These are phyloP conservation scores for Globodera rostochiensis DNA, from an alignment of 1,140 invertebrate genomes.

Conservation along the genomic window DNA sequence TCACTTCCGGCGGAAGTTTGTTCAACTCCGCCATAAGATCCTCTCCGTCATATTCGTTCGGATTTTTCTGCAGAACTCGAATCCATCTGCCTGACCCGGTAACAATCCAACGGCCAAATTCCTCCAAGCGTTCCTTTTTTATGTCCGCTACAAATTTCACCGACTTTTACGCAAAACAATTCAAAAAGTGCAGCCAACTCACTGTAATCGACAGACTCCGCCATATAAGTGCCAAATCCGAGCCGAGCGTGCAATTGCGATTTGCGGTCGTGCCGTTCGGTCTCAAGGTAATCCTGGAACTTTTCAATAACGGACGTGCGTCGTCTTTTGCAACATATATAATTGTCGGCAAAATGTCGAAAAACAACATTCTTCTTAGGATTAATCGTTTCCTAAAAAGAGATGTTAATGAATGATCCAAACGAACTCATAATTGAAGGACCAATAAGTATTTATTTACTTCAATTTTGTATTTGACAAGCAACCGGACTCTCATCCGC, in stretches of 20 bases:
- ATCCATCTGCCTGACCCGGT: slow-evolving; percentile 38
- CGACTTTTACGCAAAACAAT: slow-evolving; percentile 25
- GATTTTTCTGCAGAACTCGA: slow-evolving; percentile 33
- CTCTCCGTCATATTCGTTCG: slow-evolving; percentile 48
- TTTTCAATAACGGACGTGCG: slow-evolving; percentile 24
- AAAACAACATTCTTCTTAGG: slow-evolving; percentile 15
- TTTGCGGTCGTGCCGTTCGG: slow-evolving; percentile 3
- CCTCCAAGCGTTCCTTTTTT: slow-evolving; percentile 21
- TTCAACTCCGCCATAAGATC: slow-evolving; percentile 38
- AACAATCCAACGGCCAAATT: slow-evolving; percentile 49
- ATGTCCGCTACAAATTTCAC: slow-evolving; percentile 26
- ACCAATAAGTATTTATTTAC: slow-evolving; percentile 22
- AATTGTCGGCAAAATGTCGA: slow-evolving; percentile 33
- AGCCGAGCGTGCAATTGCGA: slow-evolving; percentile 24
- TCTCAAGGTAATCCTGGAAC: slow-evolving; percentile 26
- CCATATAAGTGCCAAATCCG: slow-evolving; percentile 41
- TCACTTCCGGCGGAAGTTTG: slow-evolving; percentile 28
- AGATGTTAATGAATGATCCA: slow-evolving; percentile 20
- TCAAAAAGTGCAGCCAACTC: slow-evolving; percentile 31
- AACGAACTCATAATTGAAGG: too few species aligned
- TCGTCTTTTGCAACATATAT: slow-evolving; percentile 31
- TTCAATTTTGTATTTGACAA: slow-evolving; percentile 48
- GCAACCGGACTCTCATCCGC: slow-evolving; percentile 34
- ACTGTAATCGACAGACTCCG: background rate
- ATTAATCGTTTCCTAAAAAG: slow-evolving; percentile 11